phyloP scores from a whole-genome alignment of 2,888 invertebrate genomes.

The Gibbula magus region DNA sequence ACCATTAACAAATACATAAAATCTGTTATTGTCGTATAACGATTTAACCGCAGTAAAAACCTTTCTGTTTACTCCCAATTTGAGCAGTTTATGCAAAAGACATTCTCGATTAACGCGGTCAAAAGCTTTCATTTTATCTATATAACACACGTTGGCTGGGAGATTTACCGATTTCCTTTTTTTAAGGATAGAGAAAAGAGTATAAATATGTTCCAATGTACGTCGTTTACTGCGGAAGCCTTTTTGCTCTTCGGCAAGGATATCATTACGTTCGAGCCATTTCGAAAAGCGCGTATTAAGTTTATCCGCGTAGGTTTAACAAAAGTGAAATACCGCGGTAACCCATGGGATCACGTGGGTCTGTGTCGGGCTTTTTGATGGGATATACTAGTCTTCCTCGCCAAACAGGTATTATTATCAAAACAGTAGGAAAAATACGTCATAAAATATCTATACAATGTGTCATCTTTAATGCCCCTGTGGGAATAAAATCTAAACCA shows the following conservation, averaged over 20 bases:
- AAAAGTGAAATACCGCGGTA: neutral
- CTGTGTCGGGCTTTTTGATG: constrained; percentile 2
- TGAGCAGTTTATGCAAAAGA: too few relatives aligned
- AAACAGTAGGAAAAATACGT: constrained; percentile 10
- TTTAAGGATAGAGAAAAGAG: too few relatives aligned
- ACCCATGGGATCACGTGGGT: neutral
- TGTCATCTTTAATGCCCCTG: constrained; percentile 10
- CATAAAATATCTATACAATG: neutral
- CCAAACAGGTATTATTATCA: constrained; percentile 3
- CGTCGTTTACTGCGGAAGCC: neutral
- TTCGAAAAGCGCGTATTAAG: neutral
- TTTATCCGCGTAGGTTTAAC: neutral
- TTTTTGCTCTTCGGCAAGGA: neutral
- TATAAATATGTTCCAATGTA: neutral
- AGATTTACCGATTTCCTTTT: too few relatives aligned
- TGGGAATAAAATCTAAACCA: neutral
- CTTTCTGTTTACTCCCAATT: too few relatives aligned
- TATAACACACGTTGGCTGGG: too few relatives aligned
- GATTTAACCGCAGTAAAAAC: too few relatives aligned
- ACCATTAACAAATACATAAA: too few relatives aligned
- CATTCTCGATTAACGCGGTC: too few relatives aligned
- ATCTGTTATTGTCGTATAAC: too few relatives aligned
- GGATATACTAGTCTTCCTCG: constrained; percentile 23
- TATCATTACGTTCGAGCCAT: neutral
- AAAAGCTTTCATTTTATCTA: too few relatives aligned